A percentile compares a stretch with the other conserved stretches of the same genome.
These are phyloP conservation scores for Carposina sasakii DNA, from an alignment of 1,140 invertebrate genomes.

Conservation along the genomic window DNA sequence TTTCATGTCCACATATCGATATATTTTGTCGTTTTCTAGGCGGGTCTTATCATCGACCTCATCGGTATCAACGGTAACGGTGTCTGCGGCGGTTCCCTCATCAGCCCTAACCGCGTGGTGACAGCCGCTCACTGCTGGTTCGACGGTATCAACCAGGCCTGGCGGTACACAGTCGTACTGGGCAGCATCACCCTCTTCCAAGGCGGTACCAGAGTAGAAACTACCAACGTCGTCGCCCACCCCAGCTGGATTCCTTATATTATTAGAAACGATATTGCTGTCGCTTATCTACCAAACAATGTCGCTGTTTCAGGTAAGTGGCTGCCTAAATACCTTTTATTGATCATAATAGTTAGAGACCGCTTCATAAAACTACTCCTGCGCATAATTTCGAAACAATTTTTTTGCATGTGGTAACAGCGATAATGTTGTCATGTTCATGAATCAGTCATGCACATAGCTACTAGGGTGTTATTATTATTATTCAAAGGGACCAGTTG, in stretches of 20 bases:
- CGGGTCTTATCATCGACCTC: conserved; percentile 28
- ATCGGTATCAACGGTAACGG: conserved; percentile 9
- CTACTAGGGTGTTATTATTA: no score
- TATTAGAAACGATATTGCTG: conserved; percentile 30
- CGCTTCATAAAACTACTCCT: no score
- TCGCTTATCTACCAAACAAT: conserved; percentile 32
- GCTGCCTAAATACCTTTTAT: no score
- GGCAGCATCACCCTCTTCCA: conserved; percentile 28
- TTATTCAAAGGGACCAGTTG: no score
- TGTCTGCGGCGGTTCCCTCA: conserved; percentile 32
- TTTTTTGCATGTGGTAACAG: no score
- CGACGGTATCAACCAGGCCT: conserved; percentile 28
- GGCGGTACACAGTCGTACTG: conserved; percentile 27
- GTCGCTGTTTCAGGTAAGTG: conserved; percentile 39
- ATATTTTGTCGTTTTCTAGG: conserved; percentile 19
- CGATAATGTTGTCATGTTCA: no score
- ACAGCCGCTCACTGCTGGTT: conserved; percentile 46
- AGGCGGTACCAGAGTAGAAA: conserved; percentile 27
- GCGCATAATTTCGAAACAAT: no score
- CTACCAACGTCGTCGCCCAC: conserved; percentile 22
- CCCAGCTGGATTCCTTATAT: conserved; percentile 20
- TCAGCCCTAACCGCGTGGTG: conserved; percentile 24
- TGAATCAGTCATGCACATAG: no score
- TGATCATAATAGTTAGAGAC: no score
- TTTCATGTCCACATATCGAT: not conserved